A percentile compares a stretch with the other conserved stretches of the same genome.
Conservation (phyloP, 1,140 invertebrate genomes). For the Metopolophium dirhodum region DNA sequence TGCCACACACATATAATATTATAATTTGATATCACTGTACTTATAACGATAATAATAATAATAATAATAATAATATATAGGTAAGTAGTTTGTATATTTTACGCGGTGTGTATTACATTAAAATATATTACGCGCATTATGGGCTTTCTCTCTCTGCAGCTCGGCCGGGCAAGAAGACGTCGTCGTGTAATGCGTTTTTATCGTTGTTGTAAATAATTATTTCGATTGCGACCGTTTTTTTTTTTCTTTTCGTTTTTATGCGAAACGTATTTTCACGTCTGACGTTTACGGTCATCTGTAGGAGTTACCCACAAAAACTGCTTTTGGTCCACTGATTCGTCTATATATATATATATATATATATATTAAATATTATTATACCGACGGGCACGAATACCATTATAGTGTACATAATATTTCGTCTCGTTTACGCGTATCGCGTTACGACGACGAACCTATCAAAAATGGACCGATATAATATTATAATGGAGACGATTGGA, state of each 20-base stretch:
- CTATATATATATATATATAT: too few relatives aligned
- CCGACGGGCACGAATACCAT: not conserved
- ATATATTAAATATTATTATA: not conserved
- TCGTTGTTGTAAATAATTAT: conserved; percentile 7
- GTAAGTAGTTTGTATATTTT: not conserved
- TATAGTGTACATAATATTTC: not conserved
- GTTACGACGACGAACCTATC: not conserved
- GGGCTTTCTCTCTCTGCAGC: not conserved
- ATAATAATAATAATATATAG: not conserved
- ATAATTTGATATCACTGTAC: not conserved
- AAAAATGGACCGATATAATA: not conserved
- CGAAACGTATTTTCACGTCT: not conserved
- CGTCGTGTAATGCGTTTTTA: not conserved
- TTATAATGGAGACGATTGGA: not conserved
- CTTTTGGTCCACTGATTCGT: not conserved
- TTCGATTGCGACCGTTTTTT: not conserved
- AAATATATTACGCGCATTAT: not conserved
- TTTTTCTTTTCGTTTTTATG: too few relatives aligned
- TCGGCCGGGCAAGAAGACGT: too few relatives aligned
- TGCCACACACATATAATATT: not conserved
- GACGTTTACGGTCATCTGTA: not conserved
- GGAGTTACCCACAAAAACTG: not conserved
- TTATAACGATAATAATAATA: not conserved
- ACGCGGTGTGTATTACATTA: conserved; percentile 4
- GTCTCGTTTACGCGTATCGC: not conserved